Base-by-base conservation (phyloP, 2,888 invertebrate genomes). In the Atherix ibis region DNA sequence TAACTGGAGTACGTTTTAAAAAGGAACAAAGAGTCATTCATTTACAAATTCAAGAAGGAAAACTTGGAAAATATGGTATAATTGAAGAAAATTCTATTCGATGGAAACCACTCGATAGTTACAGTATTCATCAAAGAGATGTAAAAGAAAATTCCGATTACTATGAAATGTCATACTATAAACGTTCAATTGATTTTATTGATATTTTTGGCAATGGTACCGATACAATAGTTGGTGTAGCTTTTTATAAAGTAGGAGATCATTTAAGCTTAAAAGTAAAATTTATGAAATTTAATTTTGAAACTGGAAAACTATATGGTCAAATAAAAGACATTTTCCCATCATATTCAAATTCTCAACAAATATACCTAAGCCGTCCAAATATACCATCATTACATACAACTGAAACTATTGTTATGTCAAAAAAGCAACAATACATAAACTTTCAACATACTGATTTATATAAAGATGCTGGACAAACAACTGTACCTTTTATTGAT, bases 221-320 rank as follows among this genome's bases (percentile, higher is more conserved):
- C 3, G 71, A 76, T 48, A 65, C 87, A 3, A 57, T 89, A 13
- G 88, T 85, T 25, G 84, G 80, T 16, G 65, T 76, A 1, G 71
- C 78, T 43, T 82, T 87, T 57, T 68, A 81, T 33, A 66, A 74
- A 47, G 65, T 89, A 16, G 88, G 89, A 4, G 68, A 78, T 0
- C 87, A 87, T 54, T 55, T 89, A 34, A 88, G 88, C 63, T 70
- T 88, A 42, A 87, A 88, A 63, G 80, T 85, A 33, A 69, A 69
- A 38, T 66, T 74, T 0, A 81, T 80, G 2, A 80, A 80, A 14
- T 82, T 84, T 51, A 76, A 84, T 58, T 87, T 80, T 51, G 71
- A 73, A 4, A 74, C 71, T 2, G 88, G 87, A 1, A 62, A 68
- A 47, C 62, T 89, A 13, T 52, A 66, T 10, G 60, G 67, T 61